Base-by-base conservation (phyloP, 2,888 invertebrate genomes). In the Strigamia maritima region DNA sequence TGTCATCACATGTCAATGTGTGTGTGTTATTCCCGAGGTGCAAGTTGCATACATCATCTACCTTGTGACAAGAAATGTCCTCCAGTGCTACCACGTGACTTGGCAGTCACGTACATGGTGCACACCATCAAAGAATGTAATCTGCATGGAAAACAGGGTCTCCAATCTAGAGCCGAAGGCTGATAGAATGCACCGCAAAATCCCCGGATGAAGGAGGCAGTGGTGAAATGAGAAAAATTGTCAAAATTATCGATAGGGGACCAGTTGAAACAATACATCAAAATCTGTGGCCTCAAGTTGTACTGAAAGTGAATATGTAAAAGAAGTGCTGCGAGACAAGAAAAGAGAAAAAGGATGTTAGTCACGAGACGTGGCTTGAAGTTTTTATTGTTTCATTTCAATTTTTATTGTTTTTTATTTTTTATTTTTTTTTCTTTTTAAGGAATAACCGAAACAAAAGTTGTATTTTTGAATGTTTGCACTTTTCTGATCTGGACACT, bases 151-250 rank as follows among this genome's bases (percentile, higher is more conserved):
- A 65, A 65, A 65, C 60, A 65, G 22, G 19, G 60, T 65, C 60
- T 65, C 60, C 60, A 65, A 65, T 65, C 60, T 65, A 65, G 12
- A 22, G 60, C 60, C 60, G 0, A 6, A 19, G 24, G 60, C 60
- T 65, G 60, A 65, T 65, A 65, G 60, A 65, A 65, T 24, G 60
- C 60, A 24, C 60, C 60, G 12, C 60, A 65, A 65, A 44, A 65
- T 65, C 60, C 60, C 60, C 24, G 60, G 60, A 65, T 65, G 60
- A 22, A 65, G 22, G 60, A 65, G 60, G 24, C 60, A 19, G 60
- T 65, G 60, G 60, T 65, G 60, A 65, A 65, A 65, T 65, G 60
- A 65, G 60, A 65, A 24, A 65, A 65, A 65, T 65, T 65, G 60
- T 65, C 60, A 65, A 65, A 65, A 65, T 65, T 65, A 24, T 65